Base-by-base conservation (phyloP, 2,113 vertebrate genomes). In the Ceratotherium simum region DNA sequence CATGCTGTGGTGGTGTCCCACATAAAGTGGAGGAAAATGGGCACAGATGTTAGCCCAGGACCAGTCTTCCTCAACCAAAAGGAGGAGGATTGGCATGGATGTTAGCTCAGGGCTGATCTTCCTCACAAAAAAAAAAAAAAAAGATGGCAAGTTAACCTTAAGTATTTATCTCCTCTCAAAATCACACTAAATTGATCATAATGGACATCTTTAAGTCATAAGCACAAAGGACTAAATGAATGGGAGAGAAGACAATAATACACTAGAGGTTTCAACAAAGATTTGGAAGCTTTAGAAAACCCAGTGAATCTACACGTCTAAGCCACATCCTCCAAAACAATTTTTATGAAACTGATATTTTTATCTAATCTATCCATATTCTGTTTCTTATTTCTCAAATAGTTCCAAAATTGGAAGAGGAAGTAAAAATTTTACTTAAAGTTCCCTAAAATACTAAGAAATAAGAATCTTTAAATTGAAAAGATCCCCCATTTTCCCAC, bases 341-440 rank as follows among this genome's bases (percentile, higher is more conserved):
- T 31, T 20, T 56, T 36, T 33, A 83, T 39, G 81, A 75, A 82
- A 42, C 27, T 62, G 33, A 42, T 69, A 58, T 29, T 81, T 80
- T 29, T 23, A 69, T n/a, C 54, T 90, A 31, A 42, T 56, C 36
- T 51, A 64, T 29, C 8, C 85, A 4, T 21, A 58, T n/a, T 42
- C 36, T 3, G 1, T 70, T 60, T 84, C 64, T 33, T 42, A 54
- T 78, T 82, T 94, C 75, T 95, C 54, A 89, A 86, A 81, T 39
- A 2, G 6, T 27, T 95, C 84, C 54, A 73, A 75, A 76, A 88
- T 36, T 81, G 72, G 27, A n/a, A 86, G 36, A 6, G 6, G 10
- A 93, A 65, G 12, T 54, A 16, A 48, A 27, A 56, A 93, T 92
- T 97, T 90, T 95, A 88, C 42, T 87, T 88, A 39, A 93, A 11